Evolutionary conservation across 2,797 vertebrate genomes (phyloP).

Genomic region (Chromis chromis): DNA sequence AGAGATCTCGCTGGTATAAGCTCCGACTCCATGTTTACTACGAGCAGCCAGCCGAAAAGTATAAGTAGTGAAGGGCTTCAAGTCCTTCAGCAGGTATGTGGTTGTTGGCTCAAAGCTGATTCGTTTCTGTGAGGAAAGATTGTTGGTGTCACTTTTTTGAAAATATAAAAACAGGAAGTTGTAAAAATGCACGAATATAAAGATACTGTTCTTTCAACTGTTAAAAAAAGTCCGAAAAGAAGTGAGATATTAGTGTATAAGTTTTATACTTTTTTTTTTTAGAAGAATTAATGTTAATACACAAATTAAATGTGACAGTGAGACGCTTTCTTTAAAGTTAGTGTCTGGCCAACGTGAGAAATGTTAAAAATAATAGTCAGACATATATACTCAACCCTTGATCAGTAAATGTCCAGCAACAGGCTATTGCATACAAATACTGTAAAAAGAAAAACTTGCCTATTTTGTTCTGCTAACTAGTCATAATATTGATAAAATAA

Average conservation of each 20-base stretch:
- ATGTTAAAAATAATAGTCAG: slow-evolving; percentile 1
- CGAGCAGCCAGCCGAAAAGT: slow-evolving; percentile 95
- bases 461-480: neutral
- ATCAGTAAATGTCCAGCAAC: slow-evolving; percentile 6
- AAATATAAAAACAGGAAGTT: neutral
- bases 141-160: slow-evolving; percentile 14
- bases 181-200: neutral
- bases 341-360: neutral
- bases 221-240: neutral
- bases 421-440: neutral
- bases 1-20: slow-evolving; percentile 96
- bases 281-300: neutral
- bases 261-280: neutral
- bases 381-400: neutral
- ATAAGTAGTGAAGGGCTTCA: slow-evolving; percentile 97
- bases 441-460: neutral
- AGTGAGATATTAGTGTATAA: neutral
- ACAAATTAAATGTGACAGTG: neutral
- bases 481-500: neutral
- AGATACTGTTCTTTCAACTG: neutral
- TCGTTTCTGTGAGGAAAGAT: slow-evolving; percentile 85
- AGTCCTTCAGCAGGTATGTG: slow-evolving; percentile 93
- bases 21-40: slow-evolving; percentile 94
- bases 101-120: slow-evolving; percentile 93
- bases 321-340: neutral